Conservation (phyloP, 1,140 invertebrate genomes). For the Drosophila nikananu region DNA sequence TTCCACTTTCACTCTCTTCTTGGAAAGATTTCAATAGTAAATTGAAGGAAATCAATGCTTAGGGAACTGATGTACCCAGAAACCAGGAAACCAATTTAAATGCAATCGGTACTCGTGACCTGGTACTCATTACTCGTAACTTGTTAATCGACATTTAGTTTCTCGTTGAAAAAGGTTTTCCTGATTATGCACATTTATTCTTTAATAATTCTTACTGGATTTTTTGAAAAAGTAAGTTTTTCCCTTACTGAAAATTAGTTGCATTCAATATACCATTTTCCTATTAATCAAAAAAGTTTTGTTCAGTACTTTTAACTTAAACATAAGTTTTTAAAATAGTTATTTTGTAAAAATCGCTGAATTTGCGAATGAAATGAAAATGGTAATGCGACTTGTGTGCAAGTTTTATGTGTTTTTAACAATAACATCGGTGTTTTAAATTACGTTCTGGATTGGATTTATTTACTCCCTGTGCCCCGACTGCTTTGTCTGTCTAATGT, state of each 20-base stretch:
- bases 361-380: slow-evolving; percentile 2
- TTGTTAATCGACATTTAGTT: not conserved
- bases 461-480: not conserved
- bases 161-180: not conserved
- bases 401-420: slow-evolving; percentile 11
- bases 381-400: slow-evolving; percentile 19
- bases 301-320: slow-evolving; percentile 4
- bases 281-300: not conserved
- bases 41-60: too few species aligned
- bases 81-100: not conserved
- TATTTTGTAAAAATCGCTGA: not conserved
- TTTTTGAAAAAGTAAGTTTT: not conserved
- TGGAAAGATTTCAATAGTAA: not conserved
- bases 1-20: slow-evolving; percentile 16
- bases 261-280: not conserved
- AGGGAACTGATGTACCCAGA: not conserved
- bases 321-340: slow-evolving; percentile 5
- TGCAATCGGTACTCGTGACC: not conserved
- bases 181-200: not conserved
- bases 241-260: not conserved
- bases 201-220: not conserved
- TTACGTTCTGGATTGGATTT: slow-evolving; percentile 22
- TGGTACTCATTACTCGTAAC: not conserved
- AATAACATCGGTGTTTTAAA: slow-evolving; percentile 35
- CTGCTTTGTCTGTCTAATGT: not conserved